phyloP scores from a whole-genome alignment of 2,888 invertebrate genomes.

The Idaea dimidiata region DNA sequence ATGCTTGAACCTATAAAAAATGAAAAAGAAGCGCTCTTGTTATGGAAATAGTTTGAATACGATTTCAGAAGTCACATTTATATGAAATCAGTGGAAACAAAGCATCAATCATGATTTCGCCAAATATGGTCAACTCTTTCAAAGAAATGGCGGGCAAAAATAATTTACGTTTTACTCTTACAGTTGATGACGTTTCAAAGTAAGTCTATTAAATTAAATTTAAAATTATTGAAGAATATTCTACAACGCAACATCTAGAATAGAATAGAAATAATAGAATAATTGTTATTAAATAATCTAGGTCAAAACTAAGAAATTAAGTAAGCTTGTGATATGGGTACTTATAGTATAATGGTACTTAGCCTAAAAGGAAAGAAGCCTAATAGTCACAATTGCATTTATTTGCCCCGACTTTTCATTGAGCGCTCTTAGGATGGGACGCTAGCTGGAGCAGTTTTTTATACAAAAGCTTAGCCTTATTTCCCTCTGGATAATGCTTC shows the following conservation, averaged over 20 bases:
- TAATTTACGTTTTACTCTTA: not conserved
- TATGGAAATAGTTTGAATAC: not conserved
- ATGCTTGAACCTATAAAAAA: no score
- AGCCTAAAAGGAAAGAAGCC: conserved; percentile 6
- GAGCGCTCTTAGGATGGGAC: no score
- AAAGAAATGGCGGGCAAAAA: not conserved
- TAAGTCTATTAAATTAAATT: not conserved
- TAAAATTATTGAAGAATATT: no score
- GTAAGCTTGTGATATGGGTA: not conserved
- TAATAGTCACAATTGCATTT: no score
- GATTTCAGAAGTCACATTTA: not conserved
- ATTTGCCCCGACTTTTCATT: no score
- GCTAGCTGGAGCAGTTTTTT: no score
- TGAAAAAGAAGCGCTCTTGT: no score
- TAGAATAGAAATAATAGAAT: no score
- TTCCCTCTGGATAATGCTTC: no score
- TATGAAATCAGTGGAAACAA: not conserved
- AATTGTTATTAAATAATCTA: no score
- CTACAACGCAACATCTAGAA: no score
- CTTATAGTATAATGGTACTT: not conserved
- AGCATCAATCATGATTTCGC: not conserved
- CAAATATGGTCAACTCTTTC: not conserved
- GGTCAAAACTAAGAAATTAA: not conserved
- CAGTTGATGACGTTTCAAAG: not conserved
- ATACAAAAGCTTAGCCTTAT: no score